Base-by-base conservation (phyloP, 1,140 invertebrate genomes). In the Macrobrachium nipponense region DNA sequence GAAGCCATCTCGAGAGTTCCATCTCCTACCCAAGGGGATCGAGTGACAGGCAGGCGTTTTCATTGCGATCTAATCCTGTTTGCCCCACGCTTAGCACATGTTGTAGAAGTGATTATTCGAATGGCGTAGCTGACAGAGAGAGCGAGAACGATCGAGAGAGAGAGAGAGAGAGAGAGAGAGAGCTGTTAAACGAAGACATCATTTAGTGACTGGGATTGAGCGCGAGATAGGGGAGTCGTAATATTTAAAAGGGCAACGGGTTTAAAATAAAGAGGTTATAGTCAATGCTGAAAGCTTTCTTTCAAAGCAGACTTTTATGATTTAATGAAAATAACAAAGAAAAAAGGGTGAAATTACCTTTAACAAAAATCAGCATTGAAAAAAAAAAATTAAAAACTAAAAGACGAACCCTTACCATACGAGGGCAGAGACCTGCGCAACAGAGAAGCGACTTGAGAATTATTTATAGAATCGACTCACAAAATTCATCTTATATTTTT, bases 41-140 rank as follows among this genome's bases (percentile, higher is more conserved):
- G 27, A 73, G 72, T 73, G 72, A 73, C 72, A 44, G 72, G 72
- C 72, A 44, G 72, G 72, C 72, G 72, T 73, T 73, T 73, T 73
- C 72, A 73, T 73, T 73, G 72, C 72, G 72, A 73, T 73, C 72
- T 73, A 73, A 73, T 73, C 72, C 72, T 73, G 72, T 73, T 73
- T 73, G 72, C 72, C 36, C 72, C 72, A 73, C 72, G 72, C 72
- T 73, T 73, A 73, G 72, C 72, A 73, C 72, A 73, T 73, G 72
- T 73, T 73, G 72, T 73, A 73, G 72, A 14, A 44, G 27, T 73
- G 72, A 73, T 73, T 73, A 73, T 73, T 73, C 27, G 27, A 73
- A 73, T 73, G 36, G 72, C 23, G 76, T 61, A 36, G 20, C 76
- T 14, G 18, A 61, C 23, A 59, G 72, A 61, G 76, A 59, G 58